Evolutionary conservation across 2,113 vertebrate genomes (phyloP), one percentile per base, ranked within the genome.

Genomic region (Microtus montanus): DNA sequence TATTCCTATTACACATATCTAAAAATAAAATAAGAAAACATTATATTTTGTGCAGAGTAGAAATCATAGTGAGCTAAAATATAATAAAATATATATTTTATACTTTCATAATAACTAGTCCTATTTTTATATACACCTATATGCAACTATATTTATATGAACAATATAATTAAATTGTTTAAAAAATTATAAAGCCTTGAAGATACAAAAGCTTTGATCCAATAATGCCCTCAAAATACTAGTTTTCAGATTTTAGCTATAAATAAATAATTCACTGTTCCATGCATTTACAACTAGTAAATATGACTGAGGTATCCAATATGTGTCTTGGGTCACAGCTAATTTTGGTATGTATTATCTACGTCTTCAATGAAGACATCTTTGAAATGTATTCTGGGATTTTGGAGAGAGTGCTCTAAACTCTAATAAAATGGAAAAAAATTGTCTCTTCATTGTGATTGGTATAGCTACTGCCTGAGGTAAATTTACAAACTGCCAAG

Each of bases 301-400:
- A 33, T 58, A 2, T n/a, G 6, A 6, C 17, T 24, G 1, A 0
- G 8, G 28, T 8, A 4, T 58, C 12, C 7, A 77, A 3, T 38
- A 49, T 80, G 10, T 1, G 12, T n/a, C 15, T 19, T n/a, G 38
- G 2, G 8, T 80, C 15, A 19, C 11, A 68, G 52, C 28, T 87
- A 17, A 73, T 41, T 2, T 5, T 82, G 73, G 52, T 54, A 7
- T 2, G 44, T 66, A 54, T 4, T 61, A 26, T 75, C 33, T 9
- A 22, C 1, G 44, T 26, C 20, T 52, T 17, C 8, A 68, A 80
- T 5, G 95, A 91, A 68, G 9, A 10, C 1, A 35, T n/a, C 14
- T 12, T 91, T 33, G 28, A n/a, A 58, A 88, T 61, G 0, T 20
- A 91, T 89, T 61, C 17, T 22, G 12, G 7, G 5, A 95, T n/a